phyloP scores from a whole-genome alignment of 2,888 invertebrate species.

The Dicranocentrus wangi region DNA sequence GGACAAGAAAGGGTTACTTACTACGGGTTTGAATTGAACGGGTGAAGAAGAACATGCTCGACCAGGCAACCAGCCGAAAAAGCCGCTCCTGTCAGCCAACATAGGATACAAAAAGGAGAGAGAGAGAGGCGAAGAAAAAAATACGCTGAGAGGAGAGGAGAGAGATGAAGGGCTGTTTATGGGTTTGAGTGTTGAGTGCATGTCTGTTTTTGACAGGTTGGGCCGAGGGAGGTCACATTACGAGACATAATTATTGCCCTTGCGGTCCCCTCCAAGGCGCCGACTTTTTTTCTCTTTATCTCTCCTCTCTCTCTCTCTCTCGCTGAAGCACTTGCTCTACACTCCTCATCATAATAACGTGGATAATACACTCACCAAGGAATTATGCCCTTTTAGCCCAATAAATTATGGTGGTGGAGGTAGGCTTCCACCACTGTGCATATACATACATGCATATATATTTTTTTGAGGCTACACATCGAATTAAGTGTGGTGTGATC shows the following conservation, averaged over 20 bases:
- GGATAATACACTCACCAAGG: neutral
- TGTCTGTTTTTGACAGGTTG: conserved; percentile 65
- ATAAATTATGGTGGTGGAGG: conserved; percentile 50
- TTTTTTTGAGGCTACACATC: no score
- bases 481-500: neutral
- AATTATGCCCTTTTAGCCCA: conserved; percentile 45
- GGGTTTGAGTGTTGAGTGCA: conserved; percentile 63
- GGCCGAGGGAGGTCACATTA: conserved; percentile 65
- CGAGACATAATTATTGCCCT: conserved; percentile 65
- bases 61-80: conserved; percentile 3
- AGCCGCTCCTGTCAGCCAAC: neutral
- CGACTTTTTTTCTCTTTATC: conserved; percentile 41
- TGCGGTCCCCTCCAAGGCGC: conserved; percentile 60
- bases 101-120: conserved; percentile 18
- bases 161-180: conserved; percentile 53
- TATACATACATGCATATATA: neutral
- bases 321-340: neutral
- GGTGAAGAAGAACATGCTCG: no score
- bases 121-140: neutral
- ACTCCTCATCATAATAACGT: neutral
- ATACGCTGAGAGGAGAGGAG: conserved; percentile 3
- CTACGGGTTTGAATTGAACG: neutral
- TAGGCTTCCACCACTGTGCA: neutral
- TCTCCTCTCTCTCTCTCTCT: neutral
- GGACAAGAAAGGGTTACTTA: conserved; percentile 9